A percentile compares a stretch with the other conserved stretches of the same genome.
Evolutionary conservation across 2,888 invertebrate species (phyloP).

Genomic region (Scaptomyza reducta): DNA sequence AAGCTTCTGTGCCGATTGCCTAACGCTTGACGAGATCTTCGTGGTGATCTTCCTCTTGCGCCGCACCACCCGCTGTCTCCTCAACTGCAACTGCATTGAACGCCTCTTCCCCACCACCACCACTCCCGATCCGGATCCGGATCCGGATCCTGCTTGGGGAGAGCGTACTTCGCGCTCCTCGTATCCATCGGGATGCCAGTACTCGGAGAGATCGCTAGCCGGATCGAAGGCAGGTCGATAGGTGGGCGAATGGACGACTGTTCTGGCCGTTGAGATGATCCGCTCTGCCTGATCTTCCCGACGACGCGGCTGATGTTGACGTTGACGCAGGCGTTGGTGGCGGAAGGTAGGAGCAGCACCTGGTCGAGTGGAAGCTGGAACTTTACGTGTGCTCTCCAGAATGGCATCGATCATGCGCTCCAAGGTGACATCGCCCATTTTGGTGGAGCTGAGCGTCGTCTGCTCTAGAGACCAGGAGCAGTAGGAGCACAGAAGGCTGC

Average conservation of each 20-base stretch:
- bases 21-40: constrained; percentile 71
- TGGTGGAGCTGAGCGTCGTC: constrained; percentile 78
- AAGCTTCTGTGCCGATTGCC: constrained; percentile 78
- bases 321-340: constrained; percentile 8
- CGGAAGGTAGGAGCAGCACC: constrained; percentile 27
- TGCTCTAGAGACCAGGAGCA: constrained; percentile 29
- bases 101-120: constrained; percentile 15
- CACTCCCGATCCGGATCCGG: not conserved
- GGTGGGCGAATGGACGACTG: constrained; percentile 78
- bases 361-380: not conserved
- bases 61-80: constrained; percentile 81
- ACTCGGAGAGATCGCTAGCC: constrained; percentile 83
- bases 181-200: constrained; percentile 75
- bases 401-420: constrained; percentile 84
- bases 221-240: constrained; percentile 84
- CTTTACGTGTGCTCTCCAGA: constrained; percentile 80
- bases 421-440: constrained; percentile 83
- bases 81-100: constrained; percentile 62
- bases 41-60: constrained; percentile 76
- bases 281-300: constrained; percentile 69
- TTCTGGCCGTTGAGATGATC: constrained; percentile 52
- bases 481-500: not conserved
- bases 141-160: constrained; percentile 33
- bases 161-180: constrained; percentile 82
- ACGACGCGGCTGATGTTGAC: constrained; percentile 43